phyloP scores from a whole-genome alignment of 2,888 invertebrate species.

The Oxystoma pomonae region DNA sequence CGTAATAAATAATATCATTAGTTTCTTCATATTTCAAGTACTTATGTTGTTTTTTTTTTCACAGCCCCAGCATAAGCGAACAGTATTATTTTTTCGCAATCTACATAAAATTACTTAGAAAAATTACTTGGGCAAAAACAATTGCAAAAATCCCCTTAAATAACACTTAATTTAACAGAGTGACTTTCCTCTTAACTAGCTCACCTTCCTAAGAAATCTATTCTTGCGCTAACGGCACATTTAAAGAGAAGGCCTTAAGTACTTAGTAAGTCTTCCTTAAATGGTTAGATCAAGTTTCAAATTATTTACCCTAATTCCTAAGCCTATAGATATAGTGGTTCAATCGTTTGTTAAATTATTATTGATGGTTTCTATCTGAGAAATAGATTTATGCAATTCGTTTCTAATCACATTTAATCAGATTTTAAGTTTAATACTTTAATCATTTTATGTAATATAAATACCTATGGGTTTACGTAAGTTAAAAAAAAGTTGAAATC shows the following conservation, averaged over 20 bases:
- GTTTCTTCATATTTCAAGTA: no score
- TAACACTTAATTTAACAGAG: no score
- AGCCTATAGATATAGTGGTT: neutral
- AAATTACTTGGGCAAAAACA: no score
- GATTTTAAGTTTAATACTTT: neutral
- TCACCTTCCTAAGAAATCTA: neutral
- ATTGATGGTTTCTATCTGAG: neutral
- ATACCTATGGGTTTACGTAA: no score
- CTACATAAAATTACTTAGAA: no score
- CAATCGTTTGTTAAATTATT: neutral
- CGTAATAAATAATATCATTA: no score
- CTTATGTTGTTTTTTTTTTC: no score
- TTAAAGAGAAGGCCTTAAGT: neutral
- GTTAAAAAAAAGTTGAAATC: no score
- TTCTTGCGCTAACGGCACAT: neutral
- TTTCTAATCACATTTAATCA: neutral
- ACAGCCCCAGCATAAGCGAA: no score
- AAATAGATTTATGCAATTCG: neutral
- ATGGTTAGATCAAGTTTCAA: neutral
- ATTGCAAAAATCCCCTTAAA: no score
- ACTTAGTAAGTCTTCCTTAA: neutral
- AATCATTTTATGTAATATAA: neutral
- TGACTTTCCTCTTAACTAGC: no score
- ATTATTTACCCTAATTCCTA: neutral
- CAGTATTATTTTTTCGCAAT: no score